Evolutionary conservation across 2,888 invertebrate genomes (phyloP).

Genomic region (Julus scandinavius): DNA sequence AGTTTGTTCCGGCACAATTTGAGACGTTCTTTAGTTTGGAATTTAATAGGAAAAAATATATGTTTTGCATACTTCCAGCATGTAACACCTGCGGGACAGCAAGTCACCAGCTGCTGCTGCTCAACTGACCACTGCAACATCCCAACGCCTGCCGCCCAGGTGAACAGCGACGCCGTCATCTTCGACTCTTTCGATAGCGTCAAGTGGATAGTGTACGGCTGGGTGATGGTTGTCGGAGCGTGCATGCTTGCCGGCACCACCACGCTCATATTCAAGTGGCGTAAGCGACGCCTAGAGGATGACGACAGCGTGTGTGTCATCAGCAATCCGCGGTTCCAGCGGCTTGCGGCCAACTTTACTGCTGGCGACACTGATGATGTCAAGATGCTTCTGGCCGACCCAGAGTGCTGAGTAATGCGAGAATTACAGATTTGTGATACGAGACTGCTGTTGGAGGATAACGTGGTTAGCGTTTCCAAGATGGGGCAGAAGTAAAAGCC

Average conservation of each 20-base stretch:
- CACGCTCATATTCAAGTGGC: background rate
- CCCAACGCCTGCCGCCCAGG: background rate
- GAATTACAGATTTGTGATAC: too few species aligned
- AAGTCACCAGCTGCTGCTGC: constrained; percentile 34
- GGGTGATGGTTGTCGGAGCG: background rate
- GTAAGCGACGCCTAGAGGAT: background rate
- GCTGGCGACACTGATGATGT: constrained; percentile 52
- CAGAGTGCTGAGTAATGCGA: background rate
- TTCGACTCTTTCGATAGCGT: background rate
- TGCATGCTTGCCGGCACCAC: background rate
- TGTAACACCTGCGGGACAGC: background rate
- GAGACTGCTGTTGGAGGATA: too few species aligned
- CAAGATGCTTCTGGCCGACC: constrained; percentile 49
- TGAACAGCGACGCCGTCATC: background rate
- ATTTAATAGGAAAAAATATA: background rate
- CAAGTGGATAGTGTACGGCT: constrained; percentile 38
- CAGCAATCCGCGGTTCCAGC: constrained; percentile 35
- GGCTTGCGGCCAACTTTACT: constrained; percentile 46
- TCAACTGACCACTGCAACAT: constrained; percentile 22
- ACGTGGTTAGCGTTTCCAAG: too few species aligned
- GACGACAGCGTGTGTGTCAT: background rate
- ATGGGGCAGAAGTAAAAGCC: too few species aligned
- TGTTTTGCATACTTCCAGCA: background rate
- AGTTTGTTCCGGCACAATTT: background rate
- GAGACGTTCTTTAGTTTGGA: background rate